Evolutionary conservation across 2,797 vertebrate species (phyloP), one percentile per base, ranked within the genome.

Genomic region (Pelochelys cantorii): DNA sequence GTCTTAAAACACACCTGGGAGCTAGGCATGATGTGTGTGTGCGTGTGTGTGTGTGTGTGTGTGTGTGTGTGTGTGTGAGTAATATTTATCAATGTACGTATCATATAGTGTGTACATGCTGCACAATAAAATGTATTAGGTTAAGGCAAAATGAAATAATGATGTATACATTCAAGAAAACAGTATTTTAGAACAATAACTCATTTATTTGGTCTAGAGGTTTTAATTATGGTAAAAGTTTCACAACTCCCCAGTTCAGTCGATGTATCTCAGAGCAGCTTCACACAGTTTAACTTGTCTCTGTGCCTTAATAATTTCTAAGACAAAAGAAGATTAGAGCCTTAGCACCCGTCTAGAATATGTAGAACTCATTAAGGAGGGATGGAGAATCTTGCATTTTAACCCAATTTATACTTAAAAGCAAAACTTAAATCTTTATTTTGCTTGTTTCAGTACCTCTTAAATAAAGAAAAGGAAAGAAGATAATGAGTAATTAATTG

Each of bases 371-470:
- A 37, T 2, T 2, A 48, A 85, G 85, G 5, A 34, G 31, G 88
- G 81, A 27, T 87, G 3, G 81, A 84, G 60, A 42, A 71, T 65
- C 31, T 60, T 88, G 42, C 20, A 59, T 68, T 88, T 84, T 85
- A 71, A 48, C 42, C 42, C 74, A 77, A 29, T 7, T 15, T 27
- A 77, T 52, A 77, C 23, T 77, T 52, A 77, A 52, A 77, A 77
- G 17, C 17, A 94, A 57, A 78, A 78, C 37, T 53, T 85, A 85
- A 88, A 65, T 68, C 68, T 55, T 87, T 42, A 75, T 77, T 57
- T 59, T 84, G 85, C 85, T 27, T 15, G 7, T 87, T 93, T 90
- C 60, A 80, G 37, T 87, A 87, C 18, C 20, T 7, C 88, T 87
- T 71, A 80, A 82, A 92, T 57, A 17, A 71, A 52, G 74, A 25